Conservation (phyloP, 2,888 invertebrate species). For the Halocaridina rubra region DNA sequence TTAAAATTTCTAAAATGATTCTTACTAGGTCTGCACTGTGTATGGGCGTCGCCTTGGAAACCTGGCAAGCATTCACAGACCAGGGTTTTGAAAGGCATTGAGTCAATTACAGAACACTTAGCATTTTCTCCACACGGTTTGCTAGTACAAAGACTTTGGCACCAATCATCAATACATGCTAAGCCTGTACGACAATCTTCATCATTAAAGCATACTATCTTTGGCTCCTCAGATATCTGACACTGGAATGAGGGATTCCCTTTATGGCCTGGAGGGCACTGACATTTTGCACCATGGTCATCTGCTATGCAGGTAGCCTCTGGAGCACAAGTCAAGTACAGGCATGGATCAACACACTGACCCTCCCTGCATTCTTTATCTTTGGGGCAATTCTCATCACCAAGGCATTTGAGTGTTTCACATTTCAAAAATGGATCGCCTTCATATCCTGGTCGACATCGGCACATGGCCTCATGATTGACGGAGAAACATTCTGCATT, state of each 20-base stretch:
- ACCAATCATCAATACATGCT: constrained; percentile 84
- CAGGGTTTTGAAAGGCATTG: constrained; percentile 87
- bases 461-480: constrained; percentile 83
- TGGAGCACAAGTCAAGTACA: constrained; percentile 76
- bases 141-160: constrained; percentile 85
- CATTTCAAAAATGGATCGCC: constrained; percentile 86
- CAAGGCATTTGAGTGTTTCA: constrained; percentile 74
- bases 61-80: constrained; percentile 90
- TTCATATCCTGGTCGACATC: constrained; percentile 75
- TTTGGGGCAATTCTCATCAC: constrained; percentile 80
- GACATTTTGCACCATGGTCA: constrained; percentile 83
- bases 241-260: constrained; percentile 88
- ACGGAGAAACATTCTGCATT: constrained; percentile 86
- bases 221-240: constrained; percentile 68
- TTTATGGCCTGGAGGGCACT: constrained; percentile 78
- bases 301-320: constrained; percentile 81
- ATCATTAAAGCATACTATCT: constrained; percentile 77
- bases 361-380: constrained; percentile 84
- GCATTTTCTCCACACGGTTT: constrained; percentile 85
- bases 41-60: constrained; percentile 87
- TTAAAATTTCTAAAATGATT: too few species aligned
- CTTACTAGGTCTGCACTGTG: constrained; percentile 84
- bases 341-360: constrained; percentile 84
- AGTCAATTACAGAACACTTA: constrained; percentile 84
- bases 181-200: constrained; percentile 82